Percentiles rank a stretch among this genome's conserved stretches.
phyloP scores from a whole-genome alignment of 2,113 vertebrate genomes.

The Chionodraco myersi region DNA sequence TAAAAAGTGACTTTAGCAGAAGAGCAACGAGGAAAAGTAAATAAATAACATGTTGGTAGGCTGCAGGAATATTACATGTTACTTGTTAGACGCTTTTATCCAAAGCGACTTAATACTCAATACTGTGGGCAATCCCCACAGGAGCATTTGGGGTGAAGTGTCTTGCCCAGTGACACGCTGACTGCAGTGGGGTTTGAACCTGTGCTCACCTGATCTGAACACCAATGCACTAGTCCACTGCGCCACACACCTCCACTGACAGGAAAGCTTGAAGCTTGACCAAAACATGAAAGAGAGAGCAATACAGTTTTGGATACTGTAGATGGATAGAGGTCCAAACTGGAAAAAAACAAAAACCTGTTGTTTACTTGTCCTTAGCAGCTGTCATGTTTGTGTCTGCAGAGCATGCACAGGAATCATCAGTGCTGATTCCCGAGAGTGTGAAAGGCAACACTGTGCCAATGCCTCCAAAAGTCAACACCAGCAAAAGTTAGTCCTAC shows the following conservation, averaged over 20 bases:
- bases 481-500: not conserved
- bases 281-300: conserved; percentile 44
- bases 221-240: no score
- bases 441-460: not conserved
- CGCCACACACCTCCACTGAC: conserved; percentile 18
- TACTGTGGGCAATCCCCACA: no score
- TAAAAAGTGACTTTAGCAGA: conserved; percentile 24
- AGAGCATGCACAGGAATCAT: conserved; percentile 39
- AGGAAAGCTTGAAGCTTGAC: conserved; percentile 50
- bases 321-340: conserved; percentile 31
- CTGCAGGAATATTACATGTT: conserved; percentile 10
- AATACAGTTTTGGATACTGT: not conserved
- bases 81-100: no score
- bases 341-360: conserved; percentile 23
- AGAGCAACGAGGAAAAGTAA: conserved; percentile 27
- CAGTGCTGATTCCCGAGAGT: conserved; percentile 18
- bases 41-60: conserved; percentile 45
- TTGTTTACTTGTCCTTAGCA: conserved; percentile 26
- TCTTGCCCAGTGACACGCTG: no score
- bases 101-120: no score
- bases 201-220: no score
- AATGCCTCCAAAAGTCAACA: not conserved
- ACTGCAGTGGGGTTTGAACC: no score
- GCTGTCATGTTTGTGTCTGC: conserved; percentile 47
- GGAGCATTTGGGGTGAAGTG: no score